Percentiles rank a stretch among this genome's conserved stretches.
Evolutionary conservation across 2,797 vertebrate genomes (phyloP).

Genomic region (Acipenser oxyrinchus): DNA sequence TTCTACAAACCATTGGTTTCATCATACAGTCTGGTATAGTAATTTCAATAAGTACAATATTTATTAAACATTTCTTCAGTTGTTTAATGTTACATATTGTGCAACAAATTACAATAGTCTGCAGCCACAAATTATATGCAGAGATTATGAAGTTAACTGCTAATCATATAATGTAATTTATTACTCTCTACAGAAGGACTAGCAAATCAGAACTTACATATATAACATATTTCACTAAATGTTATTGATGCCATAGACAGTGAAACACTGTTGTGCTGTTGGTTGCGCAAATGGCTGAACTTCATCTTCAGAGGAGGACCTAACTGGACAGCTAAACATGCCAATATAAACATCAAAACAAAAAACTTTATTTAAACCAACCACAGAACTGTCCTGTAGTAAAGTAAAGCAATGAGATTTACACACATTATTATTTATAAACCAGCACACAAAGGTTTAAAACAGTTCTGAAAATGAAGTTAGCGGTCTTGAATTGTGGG

Average conservation of each 20-base stretch:
- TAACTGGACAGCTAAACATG: conserved; percentile 77
- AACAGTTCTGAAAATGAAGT: conserved; percentile 81
- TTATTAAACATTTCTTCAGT: conserved; percentile 96
- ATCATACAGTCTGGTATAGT: conserved; percentile 72
- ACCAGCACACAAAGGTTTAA: conserved; percentile 78
- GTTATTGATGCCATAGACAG: conserved; percentile 73
- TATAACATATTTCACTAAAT: conserved; percentile 79
- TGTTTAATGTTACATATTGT: conserved; percentile 88
- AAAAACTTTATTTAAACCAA: conserved; percentile 65
- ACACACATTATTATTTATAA: conserved; percentile 64
- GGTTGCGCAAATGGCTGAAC: conserved; percentile 76
- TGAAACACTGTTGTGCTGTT: conserved; percentile 79
- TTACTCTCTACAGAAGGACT: conserved; percentile 77
- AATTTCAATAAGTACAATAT: conserved; percentile 88
- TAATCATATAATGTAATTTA: conserved; percentile 69
- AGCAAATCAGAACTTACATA: conserved; percentile 85
- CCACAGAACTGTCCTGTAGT: conserved; percentile 76
- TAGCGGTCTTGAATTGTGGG: conserved; percentile 63
- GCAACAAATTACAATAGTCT: conserved; percentile 92
- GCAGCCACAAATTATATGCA: conserved; percentile 90
- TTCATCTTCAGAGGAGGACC: conserved; percentile 75
- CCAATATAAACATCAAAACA: conserved; percentile 74
- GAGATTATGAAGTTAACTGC: conserved; percentile 77
- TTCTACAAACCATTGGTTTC: conserved; percentile 72
- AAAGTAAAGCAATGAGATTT: conserved; percentile 86